Base-by-base conservation (phyloP, 2,113 vertebrate genomes). In the Peromyscus leucopus region DNA sequence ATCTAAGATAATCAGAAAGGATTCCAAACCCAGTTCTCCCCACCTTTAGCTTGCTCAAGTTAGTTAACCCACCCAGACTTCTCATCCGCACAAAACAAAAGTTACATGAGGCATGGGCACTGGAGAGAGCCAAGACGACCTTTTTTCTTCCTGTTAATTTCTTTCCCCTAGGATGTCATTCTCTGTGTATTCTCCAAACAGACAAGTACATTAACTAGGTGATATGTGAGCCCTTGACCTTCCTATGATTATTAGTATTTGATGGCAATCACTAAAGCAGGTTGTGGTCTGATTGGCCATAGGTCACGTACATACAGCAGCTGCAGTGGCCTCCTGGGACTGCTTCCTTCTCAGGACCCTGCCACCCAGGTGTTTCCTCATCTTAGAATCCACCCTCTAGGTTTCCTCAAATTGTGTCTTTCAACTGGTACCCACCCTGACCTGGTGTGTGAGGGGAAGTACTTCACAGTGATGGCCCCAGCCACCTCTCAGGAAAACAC, bases 331-430 rank as follows among this genome's bases (percentile, higher is more conserved):
- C 63, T 63, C 93, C 93, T 31, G 2, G 69, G 93, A 71, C 55
- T 80, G 36, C 84, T 65, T 93, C 93, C 89, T 97, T 95, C 93
- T 93, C 46, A 26, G 85, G 31, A 65, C 36, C 95, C 95, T 65
- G 88, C 80, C 90, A 55, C 55, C 89, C 96, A 97, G 95, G 95
- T 96, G 95, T 90, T 94, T 90, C 96, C 93, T 97, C 97, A 89
- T 76, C 65, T 96, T 19, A n/a, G 42, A 71, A 76, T 79, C 88
- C 48, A 5, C 84, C 91, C 93, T 88, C 85, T 71, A 95, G 96
- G 80, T 96, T 97, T 97, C 97, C 92, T 96, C 82, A 96, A 15
- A 89, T 97, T 98, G 82, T 98, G 89, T 97, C 86, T 98, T 98
- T 98, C 96, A 98, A 98, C 97, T 82, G 96, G 74, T 97, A 97